Evolutionary conservation across 2,113 vertebrate genomes (phyloP).

Genomic region (Takifugu bimaculatus): DNA sequence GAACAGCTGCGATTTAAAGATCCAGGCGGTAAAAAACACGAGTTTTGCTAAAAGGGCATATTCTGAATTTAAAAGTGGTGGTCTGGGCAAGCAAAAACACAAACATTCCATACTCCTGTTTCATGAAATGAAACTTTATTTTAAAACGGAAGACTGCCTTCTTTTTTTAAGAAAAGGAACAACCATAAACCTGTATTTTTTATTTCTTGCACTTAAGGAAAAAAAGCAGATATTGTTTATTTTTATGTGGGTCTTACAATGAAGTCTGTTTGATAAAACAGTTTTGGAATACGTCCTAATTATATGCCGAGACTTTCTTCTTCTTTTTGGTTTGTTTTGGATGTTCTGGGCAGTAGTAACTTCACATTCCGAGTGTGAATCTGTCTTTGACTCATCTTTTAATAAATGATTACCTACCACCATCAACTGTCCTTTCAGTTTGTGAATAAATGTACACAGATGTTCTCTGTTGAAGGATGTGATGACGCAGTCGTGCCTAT

Average conservation of each 20-base stretch:
- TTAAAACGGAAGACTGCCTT: conserved; percentile 78
- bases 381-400: conserved; percentile 80
- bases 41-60: conserved; percentile 60
- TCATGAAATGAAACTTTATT: conserved; percentile 81
- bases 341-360: conserved; percentile 74
- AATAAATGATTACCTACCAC: conserved; percentile 83
- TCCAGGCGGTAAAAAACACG: conserved; percentile 26
- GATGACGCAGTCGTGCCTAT: conserved; percentile 67
- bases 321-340: conserved; percentile 9
- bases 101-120: conserved; percentile 81
- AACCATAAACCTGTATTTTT: conserved; percentile 80
- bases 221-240: conserved; percentile 81
- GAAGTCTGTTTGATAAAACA: conserved; percentile 77
- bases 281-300: conserved; percentile 36
- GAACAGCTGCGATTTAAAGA: conserved; percentile 49
- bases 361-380: conserved; percentile 80
- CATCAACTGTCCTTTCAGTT: conserved; percentile 75
- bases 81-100: conserved; percentile 72
- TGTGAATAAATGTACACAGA: conserved; percentile 75
- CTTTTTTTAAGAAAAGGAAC: conserved; percentile 75
- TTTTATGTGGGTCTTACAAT: conserved; percentile 81
- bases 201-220: conserved; percentile 80
- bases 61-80: conserved; percentile 64
- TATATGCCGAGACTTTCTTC: background rate
- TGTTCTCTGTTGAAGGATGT: conserved; percentile 69